Base-by-base conservation (phyloP, 2,888 invertebrate species). In the Amphipoea lucens region DNA sequence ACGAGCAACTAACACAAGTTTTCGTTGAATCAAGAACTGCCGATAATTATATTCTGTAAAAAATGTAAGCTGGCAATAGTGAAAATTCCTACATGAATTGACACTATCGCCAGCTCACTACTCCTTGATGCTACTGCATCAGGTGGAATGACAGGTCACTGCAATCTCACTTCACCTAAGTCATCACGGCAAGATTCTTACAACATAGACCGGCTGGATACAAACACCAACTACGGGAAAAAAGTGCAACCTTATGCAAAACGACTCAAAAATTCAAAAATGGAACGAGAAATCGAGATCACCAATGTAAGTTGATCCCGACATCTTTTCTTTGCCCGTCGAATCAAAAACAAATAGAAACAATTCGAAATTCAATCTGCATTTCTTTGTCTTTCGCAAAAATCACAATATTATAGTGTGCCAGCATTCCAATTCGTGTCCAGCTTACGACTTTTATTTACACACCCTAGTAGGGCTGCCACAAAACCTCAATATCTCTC, bases 401-500 rank as follows among this genome's bases (percentile, higher is more conserved):
- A 80, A 75, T 87, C 69, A 54, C 72, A 65, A 60, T 69, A 74
- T 57, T 62, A 62, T 51, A 72, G 72, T 82, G 72, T 84, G 66
- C 76, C 77, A 84, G 87, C 75, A 87, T 85, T 87, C 75, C 76
- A 65, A 75, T 71, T 85, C 86, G 74, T 85, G 71, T 29, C 76
- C 66, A 76, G 65, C 48, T 68, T 70, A 75, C 75, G 60, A 81
- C 48, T 78, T 86, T 72, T 86, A 86, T 87, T 87, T 79, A 67
- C 81, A 83, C 79, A 85, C 57, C 77, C 79, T 77, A 76, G 69
- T 79, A 84, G 79, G 87, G 82, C 51, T 79, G 76, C 23, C 79
- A 81, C 82, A 86, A 81, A 79, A 81, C 87, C 85, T 83, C 90
- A 82, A 88, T 85, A 87, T 82, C 76, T 78, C 73, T 60, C 54